phyloP scores from a whole-genome alignment of 2,888 invertebrate genomes.

The Pyrochroa serraticornis region DNA sequence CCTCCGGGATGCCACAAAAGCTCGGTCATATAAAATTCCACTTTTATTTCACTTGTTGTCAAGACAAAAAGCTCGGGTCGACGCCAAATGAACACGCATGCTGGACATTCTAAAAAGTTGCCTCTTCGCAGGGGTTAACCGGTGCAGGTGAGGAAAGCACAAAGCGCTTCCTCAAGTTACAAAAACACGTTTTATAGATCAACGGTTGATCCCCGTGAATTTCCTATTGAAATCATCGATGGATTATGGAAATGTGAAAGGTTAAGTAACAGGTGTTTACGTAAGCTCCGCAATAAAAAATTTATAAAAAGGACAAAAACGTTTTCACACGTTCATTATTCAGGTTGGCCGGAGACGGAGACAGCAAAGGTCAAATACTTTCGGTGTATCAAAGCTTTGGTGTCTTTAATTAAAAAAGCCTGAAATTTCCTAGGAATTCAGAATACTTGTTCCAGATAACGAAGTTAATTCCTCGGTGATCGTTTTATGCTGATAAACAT shows the following conservation, averaged over 20 bases:
- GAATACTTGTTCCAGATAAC: slow-evolving; percentile 44
- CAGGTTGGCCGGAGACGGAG: not conserved
- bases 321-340: slow-evolving; percentile 15
- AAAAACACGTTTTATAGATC: too few species aligned
- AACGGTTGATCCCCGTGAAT: too few species aligned
- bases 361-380: slow-evolving; percentile 28
- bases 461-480: slow-evolving; percentile 38
- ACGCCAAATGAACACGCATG: slow-evolving; percentile 2
- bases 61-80: slow-evolving; percentile 25
- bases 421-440: slow-evolving; percentile 44
- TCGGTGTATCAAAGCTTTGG: slow-evolving; percentile 28
- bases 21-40: slow-evolving; percentile 39
- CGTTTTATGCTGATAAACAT: slow-evolving; percentile 44
- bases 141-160: too few species aligned
- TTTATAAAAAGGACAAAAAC: slow-evolving; percentile 5
- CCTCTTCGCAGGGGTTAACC: not conserved
- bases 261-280: slow-evolving; percentile 23
- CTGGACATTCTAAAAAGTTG: not conserved
- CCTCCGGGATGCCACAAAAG: slow-evolving; percentile 43
- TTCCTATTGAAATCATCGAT: too few species aligned
- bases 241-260: slow-evolving; percentile 1
- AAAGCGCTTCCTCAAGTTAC: too few species aligned
- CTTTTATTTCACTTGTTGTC: slow-evolving; percentile 34
- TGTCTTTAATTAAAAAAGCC: slow-evolving; percentile 40
- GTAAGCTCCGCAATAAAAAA: not conserved